Base-by-base conservation (phyloP, 1,140 invertebrate genomes). In the Trissolcus basalis region DNA sequence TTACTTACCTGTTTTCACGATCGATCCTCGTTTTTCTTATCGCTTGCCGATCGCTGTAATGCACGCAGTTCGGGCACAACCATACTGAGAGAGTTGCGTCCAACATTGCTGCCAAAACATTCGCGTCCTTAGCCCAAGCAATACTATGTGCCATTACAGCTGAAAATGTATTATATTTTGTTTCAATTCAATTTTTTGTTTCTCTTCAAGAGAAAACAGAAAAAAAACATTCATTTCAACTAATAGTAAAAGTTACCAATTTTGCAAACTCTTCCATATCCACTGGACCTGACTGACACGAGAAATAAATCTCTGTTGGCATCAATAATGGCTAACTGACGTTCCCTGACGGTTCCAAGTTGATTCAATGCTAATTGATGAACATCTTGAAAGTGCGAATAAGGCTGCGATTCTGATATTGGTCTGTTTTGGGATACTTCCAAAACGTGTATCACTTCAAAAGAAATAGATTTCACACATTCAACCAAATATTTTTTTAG, bases 81-180 rank as follows among this genome's bases (percentile, higher is more conserved):
- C 95, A 97, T n/a, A 97, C 91, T 14, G 93, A 92, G 14, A 97
- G 88, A 77, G 91, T 93, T 0, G 92, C 90, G 77, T 97, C 96
- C 72, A 96, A 91, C 63, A 97, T 92, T 0, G 93, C 94, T 16
- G 94, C 94, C 64, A 98, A 86, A 81, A 97, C 95, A 84, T 96
- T 96, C 1, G 93, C 91, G 60, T 93, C 91, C 54, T 92, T 92
- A 79, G 96, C 95, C 95, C 96, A 97, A 68, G 89, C 89, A 44
- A 97, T 91, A 11, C 93, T 92, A 33, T 94, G 92, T 1, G 96
- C 92, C 91, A 96, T 95, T 14, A 90, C 90, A 70, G 92, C 94
- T 94, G 63, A 47, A 87, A 83, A 70, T 8, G 12, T 5, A 14
- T 44, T 44, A 8, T 13, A 1, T 13, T 44, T 39, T 39, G 1